These are phyloP conservation scores for Troides aeacus DNA, from an alignment of 2,888 invertebrate species.

Conservation along the genomic window DNA sequence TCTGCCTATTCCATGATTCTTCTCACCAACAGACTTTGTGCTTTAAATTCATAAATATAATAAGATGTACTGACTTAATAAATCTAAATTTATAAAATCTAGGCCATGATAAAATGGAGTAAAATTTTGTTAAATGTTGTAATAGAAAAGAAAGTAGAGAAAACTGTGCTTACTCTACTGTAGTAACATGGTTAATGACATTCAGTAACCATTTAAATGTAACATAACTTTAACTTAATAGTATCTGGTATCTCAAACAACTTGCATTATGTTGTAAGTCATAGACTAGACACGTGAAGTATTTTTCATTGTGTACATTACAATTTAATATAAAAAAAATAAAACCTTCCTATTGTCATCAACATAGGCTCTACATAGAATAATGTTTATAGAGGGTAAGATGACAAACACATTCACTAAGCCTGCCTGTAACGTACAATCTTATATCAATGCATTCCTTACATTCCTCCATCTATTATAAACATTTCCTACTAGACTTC, in stretches of 20 bases:
- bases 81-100: too few relatives aligned
- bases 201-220: too few relatives aligned
- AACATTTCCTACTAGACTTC: slow-evolving; percentile 19
- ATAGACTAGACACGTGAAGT: not conserved
- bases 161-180: too few relatives aligned
- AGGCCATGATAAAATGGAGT: too few relatives aligned
- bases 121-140: too few relatives aligned
- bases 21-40: too few relatives aligned
- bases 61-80: too few relatives aligned
- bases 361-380: slow-evolving; percentile 2
- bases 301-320: not conserved
- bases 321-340: not conserved
- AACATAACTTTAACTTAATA: too few relatives aligned
- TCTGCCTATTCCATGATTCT: too few relatives aligned
- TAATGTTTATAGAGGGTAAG: not conserved
- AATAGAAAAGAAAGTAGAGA: too few relatives aligned
- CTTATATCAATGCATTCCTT: slow-evolving; percentile 10
- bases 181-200: too few relatives aligned
- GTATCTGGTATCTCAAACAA: not conserved
- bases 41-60: too few relatives aligned
- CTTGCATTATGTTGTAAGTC: not conserved
- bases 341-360: not conserved
- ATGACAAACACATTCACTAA: slow-evolving; percentile 11
- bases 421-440: slow-evolving; percentile 2
- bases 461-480: slow-evolving; percentile 2